Percentiles rank a stretch among this genome's conserved stretches.
Evolutionary conservation across 1,140 invertebrate species (phyloP).

Genomic region (Atta colombica): DNA sequence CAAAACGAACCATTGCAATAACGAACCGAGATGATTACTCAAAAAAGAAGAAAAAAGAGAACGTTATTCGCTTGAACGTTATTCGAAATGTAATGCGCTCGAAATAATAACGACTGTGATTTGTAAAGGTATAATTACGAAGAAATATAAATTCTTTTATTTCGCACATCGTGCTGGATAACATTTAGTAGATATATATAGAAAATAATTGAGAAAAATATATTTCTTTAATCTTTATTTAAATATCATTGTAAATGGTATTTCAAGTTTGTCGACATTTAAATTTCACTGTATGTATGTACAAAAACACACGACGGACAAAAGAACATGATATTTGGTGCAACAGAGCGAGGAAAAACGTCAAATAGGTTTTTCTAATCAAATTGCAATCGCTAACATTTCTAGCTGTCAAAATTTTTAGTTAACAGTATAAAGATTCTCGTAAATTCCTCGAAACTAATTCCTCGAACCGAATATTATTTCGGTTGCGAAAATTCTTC

Average conservation of each 20-base stretch:
- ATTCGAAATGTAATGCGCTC: neutral
- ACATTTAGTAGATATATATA: neutral
- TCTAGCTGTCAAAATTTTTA: constrained; percentile 25
- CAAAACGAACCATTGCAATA: constrained; percentile 3
- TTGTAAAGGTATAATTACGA: neutral
- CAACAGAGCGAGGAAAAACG: neutral
- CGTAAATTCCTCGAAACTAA: neutral
- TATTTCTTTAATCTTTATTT: constrained; percentile 21
- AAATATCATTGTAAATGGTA: neutral
- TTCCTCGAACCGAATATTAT: neutral
- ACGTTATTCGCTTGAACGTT: neutral
- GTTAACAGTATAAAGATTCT: constrained; percentile 4
- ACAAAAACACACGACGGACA: neutral
- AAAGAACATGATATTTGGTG: constrained; percentile 13
- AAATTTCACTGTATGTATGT: neutral
- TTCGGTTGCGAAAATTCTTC: neutral
- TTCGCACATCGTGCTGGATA: neutral
- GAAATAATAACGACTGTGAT: neutral
- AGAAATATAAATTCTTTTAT: neutral
- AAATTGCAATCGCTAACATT: neutral
- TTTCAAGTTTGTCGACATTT: neutral
- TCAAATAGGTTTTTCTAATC: constrained; percentile 16
- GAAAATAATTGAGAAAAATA: neutral
- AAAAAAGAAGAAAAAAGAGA: neutral
- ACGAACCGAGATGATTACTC: neutral